phyloP scores from a whole-genome alignment of 2,888 invertebrate species.

The Mallateleia sp. region DNA sequence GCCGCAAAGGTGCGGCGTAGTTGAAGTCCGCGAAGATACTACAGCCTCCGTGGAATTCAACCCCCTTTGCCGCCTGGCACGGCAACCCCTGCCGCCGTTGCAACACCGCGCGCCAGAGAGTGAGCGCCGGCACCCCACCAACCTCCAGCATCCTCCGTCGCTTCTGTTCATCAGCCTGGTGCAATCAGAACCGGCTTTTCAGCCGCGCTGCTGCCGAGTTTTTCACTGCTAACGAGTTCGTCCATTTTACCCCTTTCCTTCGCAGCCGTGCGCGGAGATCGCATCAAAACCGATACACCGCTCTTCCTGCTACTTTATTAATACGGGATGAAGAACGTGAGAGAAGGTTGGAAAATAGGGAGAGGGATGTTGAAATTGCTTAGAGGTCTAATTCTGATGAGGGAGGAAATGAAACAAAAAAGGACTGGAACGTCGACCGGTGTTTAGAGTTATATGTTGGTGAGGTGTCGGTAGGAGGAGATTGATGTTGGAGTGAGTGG shows the following conservation, averaged over 20 bases:
- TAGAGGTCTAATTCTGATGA: neutral
- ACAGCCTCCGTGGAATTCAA: conserved; percentile 85
- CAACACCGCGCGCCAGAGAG: conserved; percentile 69
- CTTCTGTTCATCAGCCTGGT: conserved; percentile 78
- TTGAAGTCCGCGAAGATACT: conserved; percentile 87
- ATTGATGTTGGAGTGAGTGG: neutral
- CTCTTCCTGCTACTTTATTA: conserved; percentile 51
- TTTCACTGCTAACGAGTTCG: conserved; percentile 78
- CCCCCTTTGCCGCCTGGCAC: conserved; percentile 81
- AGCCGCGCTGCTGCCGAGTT: conserved; percentile 71
- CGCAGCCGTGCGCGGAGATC: conserved; percentile 30
- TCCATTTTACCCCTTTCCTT: conserved; percentile 61
- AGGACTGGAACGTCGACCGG: neutral
- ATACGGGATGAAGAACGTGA: conserved; percentile 27
- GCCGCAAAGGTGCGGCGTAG: conserved; percentile 82
- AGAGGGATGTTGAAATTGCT: neutral
- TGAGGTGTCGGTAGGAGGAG: neutral
- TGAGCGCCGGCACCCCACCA: conserved; percentile 69
- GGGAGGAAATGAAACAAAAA: neutral
- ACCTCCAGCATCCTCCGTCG: conserved; percentile 77
- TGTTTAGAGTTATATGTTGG: neutral
- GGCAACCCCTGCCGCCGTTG: conserved; percentile 76
- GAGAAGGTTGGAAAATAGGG: neutral
- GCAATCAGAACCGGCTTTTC: conserved; percentile 80
- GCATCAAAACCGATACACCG: conserved; percentile 68